These are phyloP conservation scores for Euleptes europaea DNA, from an alignment of 2,113 vertebrate genomes.

Conservation along the genomic window DNA sequence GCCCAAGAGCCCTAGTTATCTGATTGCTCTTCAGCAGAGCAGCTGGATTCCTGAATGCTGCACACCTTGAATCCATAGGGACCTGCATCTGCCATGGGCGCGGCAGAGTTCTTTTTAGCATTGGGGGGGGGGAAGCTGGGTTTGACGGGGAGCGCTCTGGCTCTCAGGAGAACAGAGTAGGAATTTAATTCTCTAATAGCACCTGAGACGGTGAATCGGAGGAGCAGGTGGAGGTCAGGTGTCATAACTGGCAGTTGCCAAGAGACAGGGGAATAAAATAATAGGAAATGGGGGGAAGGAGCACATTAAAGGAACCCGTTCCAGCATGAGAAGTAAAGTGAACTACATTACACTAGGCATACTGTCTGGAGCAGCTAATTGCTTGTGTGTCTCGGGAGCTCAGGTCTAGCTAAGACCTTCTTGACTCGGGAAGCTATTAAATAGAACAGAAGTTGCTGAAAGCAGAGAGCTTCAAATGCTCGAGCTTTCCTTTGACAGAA, in stretches of 20 bases:
- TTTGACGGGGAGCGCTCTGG: conserved; percentile 20
- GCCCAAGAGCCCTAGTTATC: background rate
- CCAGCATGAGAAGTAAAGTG: conserved; percentile 67
- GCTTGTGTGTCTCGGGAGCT: conserved; percentile 66
- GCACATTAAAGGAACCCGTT: conserved; percentile 62
- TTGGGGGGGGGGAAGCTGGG: conserved; percentile 28
- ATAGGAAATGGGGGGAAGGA: conserved; percentile 50
- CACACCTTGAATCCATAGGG: background rate
- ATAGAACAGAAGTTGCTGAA: conserved; percentile 68
- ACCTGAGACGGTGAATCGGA: conserved; percentile 45
- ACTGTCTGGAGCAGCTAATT: conserved; percentile 70
- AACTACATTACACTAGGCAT: conserved; percentile 65
- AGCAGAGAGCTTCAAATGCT: conserved; percentile 67
- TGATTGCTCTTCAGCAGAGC: background rate
- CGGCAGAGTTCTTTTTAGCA: background rate
- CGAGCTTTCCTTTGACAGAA: conserved; percentile 44
- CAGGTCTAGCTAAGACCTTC: conserved; percentile 70
- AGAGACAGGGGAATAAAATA: conserved; percentile 63
- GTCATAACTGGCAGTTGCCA: conserved; percentile 58
- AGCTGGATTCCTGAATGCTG: conserved; percentile 27
- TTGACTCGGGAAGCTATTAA: conserved; percentile 73
- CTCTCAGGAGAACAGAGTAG: conserved; percentile 22
- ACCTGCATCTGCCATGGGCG: background rate
- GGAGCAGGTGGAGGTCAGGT: conserved; percentile 55
- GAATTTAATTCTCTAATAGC: conserved; percentile 54